phyloP scores from a whole-genome alignment of 2,888 invertebrate genomes.

The Pollenia labialis region DNA sequence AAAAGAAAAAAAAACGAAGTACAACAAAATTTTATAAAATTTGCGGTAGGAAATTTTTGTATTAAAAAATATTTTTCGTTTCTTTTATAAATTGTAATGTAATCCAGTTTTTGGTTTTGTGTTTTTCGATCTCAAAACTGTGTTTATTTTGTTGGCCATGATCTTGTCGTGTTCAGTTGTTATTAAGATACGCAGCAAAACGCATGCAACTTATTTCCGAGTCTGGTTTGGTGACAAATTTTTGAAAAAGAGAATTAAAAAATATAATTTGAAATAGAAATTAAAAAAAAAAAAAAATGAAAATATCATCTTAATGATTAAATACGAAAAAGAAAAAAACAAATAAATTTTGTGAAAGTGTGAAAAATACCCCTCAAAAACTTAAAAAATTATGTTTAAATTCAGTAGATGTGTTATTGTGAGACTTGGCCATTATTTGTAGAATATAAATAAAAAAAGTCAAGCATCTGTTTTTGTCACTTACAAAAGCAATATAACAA shows the following conservation, averaged over 20 bases:
- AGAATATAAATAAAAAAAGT: constrained; percentile 10
- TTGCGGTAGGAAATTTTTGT: constrained; percentile 20
- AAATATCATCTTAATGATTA: neutral
- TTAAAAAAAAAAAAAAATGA: neutral
- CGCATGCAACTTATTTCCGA: constrained; percentile 37
- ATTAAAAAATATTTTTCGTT: constrained; percentile 28
- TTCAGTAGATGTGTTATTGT: constrained; percentile 32
- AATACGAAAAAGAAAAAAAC: neutral
- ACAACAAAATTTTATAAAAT: constrained; percentile 11
- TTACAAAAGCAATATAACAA: constrained; percentile 10
- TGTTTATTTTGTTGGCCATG: constrained; percentile 47
- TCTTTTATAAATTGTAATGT: constrained; percentile 21
- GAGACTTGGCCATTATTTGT: neutral
- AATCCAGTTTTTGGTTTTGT: constrained; percentile 34
- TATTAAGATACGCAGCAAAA: constrained; percentile 52
- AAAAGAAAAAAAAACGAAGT: constrained; percentile 26
- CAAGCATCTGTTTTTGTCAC: neutral
- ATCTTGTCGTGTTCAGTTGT: constrained; percentile 59
- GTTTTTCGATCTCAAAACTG: neutral
- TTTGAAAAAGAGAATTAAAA: constrained; percentile 2
- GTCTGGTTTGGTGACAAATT: neutral
- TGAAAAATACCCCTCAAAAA: constrained; percentile 6
- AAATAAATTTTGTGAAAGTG: constrained; percentile 66
- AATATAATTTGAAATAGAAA: neutral
- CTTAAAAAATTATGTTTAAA: neutral